Evolutionary conservation across 2,888 invertebrate genomes (phyloP), one percentile per base, ranked within the genome.

Genomic region (Adelognathus sp.): DNA sequence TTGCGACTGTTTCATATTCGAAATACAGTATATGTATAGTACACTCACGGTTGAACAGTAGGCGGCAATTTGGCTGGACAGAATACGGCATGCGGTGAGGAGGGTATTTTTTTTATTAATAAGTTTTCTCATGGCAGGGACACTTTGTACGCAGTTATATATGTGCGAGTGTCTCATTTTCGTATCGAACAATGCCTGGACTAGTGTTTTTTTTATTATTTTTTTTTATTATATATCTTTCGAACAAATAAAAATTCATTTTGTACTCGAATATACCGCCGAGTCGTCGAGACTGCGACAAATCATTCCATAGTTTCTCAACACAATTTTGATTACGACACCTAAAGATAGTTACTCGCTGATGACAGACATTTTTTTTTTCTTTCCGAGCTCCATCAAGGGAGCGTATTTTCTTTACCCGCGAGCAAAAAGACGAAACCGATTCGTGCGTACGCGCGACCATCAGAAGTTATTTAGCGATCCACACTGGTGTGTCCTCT

Each of bases 41-140:
- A 79, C 79, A 79, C 61, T 79, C 70, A 79, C 74, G 79, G 86
- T 89, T 88, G 90, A 90, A 90, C 89, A 88, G 85, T 88, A 90
- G 90, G 86, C 86, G 89, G 87, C 87, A 87, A 88, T 85, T 18
- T 64, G 88, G 87, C 88, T 90, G 90, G 88, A 69, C 72, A 61
- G 46, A 66, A 66, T 70, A 58, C 52, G 36, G 27, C 60, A 36
- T 54, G 67, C 67, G 67, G n/a, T 16, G 60, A 31, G n/a, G n/a
- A 18, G 46, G 36, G 27, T 9, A 56, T 21, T 16, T 39, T 31
- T 36, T 33, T 50, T 52, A 39, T 54, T 16, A 24, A 4, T 14
- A 16, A 3, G 24, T 36, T 31, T 14, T 33, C 27, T 76, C 80
- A 61, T 73, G 73, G 56, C 64, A 63, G 74, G 56, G 73, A 71